Evolutionary conservation across 2,113 vertebrate genomes (phyloP).

Genomic region (Anguilla japonica): DNA sequence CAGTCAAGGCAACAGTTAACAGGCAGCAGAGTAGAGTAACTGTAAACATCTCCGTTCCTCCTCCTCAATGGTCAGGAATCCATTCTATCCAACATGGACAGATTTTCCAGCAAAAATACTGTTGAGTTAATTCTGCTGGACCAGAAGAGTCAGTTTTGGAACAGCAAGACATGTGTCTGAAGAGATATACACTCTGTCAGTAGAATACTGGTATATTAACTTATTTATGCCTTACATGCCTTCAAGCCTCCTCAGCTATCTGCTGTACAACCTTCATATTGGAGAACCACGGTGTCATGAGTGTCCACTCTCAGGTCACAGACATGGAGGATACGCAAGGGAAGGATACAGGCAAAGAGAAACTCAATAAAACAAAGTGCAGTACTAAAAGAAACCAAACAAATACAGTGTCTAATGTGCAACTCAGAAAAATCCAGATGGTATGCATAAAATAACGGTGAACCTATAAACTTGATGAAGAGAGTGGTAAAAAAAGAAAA

Average conservation of each 20-base stretch:
- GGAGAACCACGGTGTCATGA: neutral
- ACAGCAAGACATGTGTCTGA: neutral
- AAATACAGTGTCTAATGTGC: neutral
- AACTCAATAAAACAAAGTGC: slow-evolving; percentile 1
- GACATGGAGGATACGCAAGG: neutral
- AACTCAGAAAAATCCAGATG: slow-evolving; percentile 7
- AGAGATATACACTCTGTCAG: neutral
- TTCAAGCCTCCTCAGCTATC: neutral
- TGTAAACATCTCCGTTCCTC: slow-evolving; percentile 3
- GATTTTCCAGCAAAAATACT: slow-evolving; percentile 15
- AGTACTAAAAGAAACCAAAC: neutral
- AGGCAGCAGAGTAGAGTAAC: neutral
- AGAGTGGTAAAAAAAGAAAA: neutral
- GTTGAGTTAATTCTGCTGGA: neutral
- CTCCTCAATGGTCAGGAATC: neutral
- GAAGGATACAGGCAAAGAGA: neutral
- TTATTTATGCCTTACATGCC: neutral
- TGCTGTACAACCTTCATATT: neutral
- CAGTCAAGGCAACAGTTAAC: slow-evolving; percentile 12
- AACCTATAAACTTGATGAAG: slow-evolving; percentile 11
- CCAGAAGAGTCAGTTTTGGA: neutral
- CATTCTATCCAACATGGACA: slow-evolving; percentile 6
- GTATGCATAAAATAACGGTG: neutral
- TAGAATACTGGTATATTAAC: neutral
- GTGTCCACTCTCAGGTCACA: too few species aligned